Evolutionary conservation across 1,140 invertebrate species (phyloP).

Genomic region (Paralvinella palmiformis): DNA sequence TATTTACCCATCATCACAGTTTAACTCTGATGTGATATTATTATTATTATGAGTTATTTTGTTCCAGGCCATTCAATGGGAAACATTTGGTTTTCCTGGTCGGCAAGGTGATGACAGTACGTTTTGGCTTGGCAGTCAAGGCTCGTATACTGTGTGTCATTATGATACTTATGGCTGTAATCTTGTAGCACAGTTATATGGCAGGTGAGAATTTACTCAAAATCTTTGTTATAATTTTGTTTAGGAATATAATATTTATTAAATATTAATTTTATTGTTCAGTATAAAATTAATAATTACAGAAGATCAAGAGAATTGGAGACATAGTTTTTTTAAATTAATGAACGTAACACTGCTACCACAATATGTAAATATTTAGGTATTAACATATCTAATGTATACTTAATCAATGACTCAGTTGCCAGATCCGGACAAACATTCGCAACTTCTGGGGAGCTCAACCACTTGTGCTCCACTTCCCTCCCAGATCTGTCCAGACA

Average conservation of each 20-base stretch:
- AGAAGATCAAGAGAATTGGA: neutral
- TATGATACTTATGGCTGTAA: constrained; percentile 91
- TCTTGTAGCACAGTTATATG: constrained; percentile 80
- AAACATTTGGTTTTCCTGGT: constrained; percentile 66
- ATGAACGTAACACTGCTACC: too few relatives aligned
- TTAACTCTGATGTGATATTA: too few relatives aligned
- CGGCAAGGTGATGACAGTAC: constrained; percentile 66
- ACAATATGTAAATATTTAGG: too few relatives aligned
- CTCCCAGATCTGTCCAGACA: too few relatives aligned
- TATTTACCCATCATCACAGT: too few relatives aligned
- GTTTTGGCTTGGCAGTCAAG: constrained; percentile 82
- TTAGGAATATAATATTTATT: constrained; percentile 26
- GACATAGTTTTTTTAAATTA: too few relatives aligned
- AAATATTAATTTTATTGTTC: constrained; percentile 20
- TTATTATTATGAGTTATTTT: too few relatives aligned
- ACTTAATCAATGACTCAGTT: too few relatives aligned
- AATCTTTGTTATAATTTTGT: constrained; percentile 13
- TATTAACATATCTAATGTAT: too few relatives aligned
- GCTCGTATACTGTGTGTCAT: constrained; percentile 88
- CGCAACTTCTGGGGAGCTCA: too few relatives aligned
- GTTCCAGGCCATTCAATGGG: constrained; percentile 69
- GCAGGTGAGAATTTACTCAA: constrained; percentile 58
- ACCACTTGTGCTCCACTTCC: too few relatives aligned
- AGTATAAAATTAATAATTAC: constrained; percentile 31
- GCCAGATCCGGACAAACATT: too few relatives aligned